Evolutionary conservation across 2,113 vertebrate genomes (phyloP).

Genomic region (Pipa parva): DNA sequence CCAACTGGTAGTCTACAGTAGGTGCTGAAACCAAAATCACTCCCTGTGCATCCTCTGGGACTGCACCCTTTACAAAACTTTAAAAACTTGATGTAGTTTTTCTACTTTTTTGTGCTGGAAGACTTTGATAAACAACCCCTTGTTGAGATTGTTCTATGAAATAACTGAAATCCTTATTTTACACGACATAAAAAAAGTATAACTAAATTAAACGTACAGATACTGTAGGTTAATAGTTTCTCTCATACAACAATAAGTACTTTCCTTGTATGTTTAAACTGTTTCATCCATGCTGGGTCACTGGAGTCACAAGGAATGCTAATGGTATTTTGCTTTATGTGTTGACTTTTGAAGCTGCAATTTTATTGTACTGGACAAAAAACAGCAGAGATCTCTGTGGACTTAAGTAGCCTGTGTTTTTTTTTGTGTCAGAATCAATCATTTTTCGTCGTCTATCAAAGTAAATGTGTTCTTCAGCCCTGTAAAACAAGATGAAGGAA

Average conservation of each 20-base stretch:
- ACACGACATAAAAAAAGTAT: conserved; percentile 2
- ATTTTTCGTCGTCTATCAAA: conserved; percentile 17
- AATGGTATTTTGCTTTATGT: conserved; percentile 43
- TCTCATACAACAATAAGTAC: conserved; percentile 15
- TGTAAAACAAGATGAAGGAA: conserved; percentile 13
- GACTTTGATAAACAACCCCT: conserved; percentile 13
- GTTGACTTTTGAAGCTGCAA: conserved; percentile 49
- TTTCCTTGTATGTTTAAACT: conserved; percentile 21
- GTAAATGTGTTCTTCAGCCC: conserved; percentile 17
- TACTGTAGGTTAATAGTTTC: conserved; percentile 26
- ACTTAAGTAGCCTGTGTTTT: conserved; percentile 25
- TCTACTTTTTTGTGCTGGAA: background rate
- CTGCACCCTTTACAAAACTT: background rate
- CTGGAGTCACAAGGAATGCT: conserved; percentile 10
- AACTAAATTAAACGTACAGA: conserved; percentile 5
- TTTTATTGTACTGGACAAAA: conserved; percentile 47
- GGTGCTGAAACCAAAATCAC: too few species aligned
- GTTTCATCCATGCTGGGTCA: conserved; percentile 25
- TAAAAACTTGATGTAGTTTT: background rate
- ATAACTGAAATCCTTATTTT: background rate
- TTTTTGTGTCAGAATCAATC: conserved; percentile 26
- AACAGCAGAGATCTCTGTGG: conserved; percentile 19
- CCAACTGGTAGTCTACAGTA: too few species aligned
- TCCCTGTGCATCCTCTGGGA: background rate
- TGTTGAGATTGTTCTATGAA: conserved; percentile 7